These are phyloP conservation scores for Drosophila kikkawai DNA, from an alignment of 1,140 invertebrate genomes.

Conservation along the genomic window DNA sequence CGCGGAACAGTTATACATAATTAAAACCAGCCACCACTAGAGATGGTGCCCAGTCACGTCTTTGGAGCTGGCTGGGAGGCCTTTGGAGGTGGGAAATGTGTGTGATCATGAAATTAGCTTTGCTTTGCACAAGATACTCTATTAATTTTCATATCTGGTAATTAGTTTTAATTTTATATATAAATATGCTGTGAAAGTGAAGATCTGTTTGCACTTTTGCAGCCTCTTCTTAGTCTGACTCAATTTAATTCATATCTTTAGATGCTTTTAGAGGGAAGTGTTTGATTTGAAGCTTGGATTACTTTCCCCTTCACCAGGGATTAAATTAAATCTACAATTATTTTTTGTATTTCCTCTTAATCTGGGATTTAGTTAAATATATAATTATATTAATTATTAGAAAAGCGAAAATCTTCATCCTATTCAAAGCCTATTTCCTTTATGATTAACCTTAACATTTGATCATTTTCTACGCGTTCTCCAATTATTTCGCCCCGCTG, in stretches of 20 bases:
- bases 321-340: neutral
- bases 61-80: conserved; percentile 2
- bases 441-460: conserved; percentile 11
- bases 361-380: conserved; percentile 1
- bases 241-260: neutral
- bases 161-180: neutral
- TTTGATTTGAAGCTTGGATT: neutral
- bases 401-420: conserved; percentile 11
- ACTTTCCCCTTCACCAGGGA: neutral
- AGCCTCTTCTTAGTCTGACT: neutral
- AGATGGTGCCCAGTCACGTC: conserved; percentile 37
- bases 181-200: conserved; percentile 8
- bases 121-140: conserved; percentile 3
- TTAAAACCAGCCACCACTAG: conserved; percentile 37
- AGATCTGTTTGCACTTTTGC: neutral
- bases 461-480: neutral
- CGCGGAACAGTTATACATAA: conserved; percentile 48
- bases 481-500: conserved; percentile 26
- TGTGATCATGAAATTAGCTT: conserved; percentile 4
- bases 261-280: neutral
- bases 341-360: neutral
- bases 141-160: conserved; percentile 2
- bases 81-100: conserved; percentile 8
- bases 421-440: neutral
- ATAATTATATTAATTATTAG: neutral